Evolutionary conservation across 1,140 invertebrate species (phyloP).

Genomic region (Olivierus martensii): DNA sequence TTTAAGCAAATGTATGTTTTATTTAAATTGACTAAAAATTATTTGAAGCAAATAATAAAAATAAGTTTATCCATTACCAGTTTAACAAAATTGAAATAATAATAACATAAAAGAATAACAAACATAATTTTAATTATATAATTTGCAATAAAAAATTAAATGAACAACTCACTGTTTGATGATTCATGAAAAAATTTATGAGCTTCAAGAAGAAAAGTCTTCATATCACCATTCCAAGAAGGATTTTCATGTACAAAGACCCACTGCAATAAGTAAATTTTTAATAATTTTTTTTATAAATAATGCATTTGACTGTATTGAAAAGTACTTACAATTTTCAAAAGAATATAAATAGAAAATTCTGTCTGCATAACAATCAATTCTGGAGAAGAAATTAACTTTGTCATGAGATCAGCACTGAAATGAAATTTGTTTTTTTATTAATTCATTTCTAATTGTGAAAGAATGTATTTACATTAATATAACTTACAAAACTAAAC

Average conservation of each 20-base stretch:
- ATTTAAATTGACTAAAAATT: too few species aligned
- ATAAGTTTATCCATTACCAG: too few species aligned
- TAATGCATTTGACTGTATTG: background rate
- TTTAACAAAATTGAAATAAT: too few species aligned
- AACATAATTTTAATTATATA: too few species aligned
- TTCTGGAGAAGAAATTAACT: slow-evolving; percentile 46
- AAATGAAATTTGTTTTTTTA: slow-evolving; percentile 9
- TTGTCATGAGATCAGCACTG: slow-evolving; percentile 46
- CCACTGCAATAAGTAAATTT: slow-evolving; percentile 36
- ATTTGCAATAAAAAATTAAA: too few species aligned
- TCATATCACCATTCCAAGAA: slow-evolving; percentile 21
- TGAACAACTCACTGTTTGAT: too few species aligned
- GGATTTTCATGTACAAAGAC: slow-evolving; percentile 38
- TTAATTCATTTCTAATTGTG: too few species aligned
- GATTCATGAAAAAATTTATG: slow-evolving; percentile 32
- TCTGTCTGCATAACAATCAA: slow-evolving; percentile 66
- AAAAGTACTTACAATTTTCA: slow-evolving; percentile 35
- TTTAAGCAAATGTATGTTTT: too few species aligned
- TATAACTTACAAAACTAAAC: too few species aligned
- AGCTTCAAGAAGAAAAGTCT: slow-evolving; percentile 26
- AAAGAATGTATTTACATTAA: too few species aligned
- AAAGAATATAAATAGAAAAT: slow-evolving; percentile 57
- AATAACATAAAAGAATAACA: too few species aligned
- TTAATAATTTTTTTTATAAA: background rate
- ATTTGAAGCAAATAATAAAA: too few species aligned